Base-by-base conservation (phyloP, 2,113 vertebrate species). In the Pterocles burchelli region DNA sequence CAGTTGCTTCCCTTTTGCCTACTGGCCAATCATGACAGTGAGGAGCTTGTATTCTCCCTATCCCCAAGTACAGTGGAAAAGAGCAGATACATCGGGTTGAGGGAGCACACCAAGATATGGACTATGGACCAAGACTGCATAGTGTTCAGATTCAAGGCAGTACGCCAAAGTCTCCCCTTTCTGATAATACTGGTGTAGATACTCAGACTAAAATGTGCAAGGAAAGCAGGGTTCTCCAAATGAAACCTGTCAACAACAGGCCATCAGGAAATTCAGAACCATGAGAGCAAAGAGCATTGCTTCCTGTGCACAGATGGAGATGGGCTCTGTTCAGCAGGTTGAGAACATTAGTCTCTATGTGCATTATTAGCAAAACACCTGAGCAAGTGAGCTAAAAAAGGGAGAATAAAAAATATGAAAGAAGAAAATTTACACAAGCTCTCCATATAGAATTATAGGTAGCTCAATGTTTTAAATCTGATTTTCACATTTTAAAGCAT, bases 121-220 rank as follows among this genome's bases (percentile, higher is more conserved):
- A 21, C 11, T 41, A 43, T 3, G 3, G 21, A n/a, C 9, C 41
- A 41, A 71, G 31, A 41, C 12, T 41, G 17, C 0, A 1, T 0
- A 49, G 24, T 10, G 46, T 46, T 72, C 36, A 71, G n/a, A 45
- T 67, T 58, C n/a, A 74, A 63, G 20, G 20, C 46, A 80, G n/a
- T 7, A 63, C 13, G 29, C 22, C 7, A 29, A 61, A 74, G 20
- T 26, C 26, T 29, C 72, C 54, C 38, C 10, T 55, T 93, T 49
- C 29, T 48, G 45, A 20, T 17, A 71, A 67, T 10, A 24, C 7
- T 74, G 28, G 14, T 66, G 33, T 29, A 70, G 55, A 49, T 55
- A 41, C 20, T 52, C 16, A 24, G 17, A 36, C 17, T 58, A 72
- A 81, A 82, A 70, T 7, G 9, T 1, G 3, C 29, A 89, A 52